Evolutionary conservation across 2,113 vertebrate species (phyloP).

Genomic region (Cettia cetti): DNA sequence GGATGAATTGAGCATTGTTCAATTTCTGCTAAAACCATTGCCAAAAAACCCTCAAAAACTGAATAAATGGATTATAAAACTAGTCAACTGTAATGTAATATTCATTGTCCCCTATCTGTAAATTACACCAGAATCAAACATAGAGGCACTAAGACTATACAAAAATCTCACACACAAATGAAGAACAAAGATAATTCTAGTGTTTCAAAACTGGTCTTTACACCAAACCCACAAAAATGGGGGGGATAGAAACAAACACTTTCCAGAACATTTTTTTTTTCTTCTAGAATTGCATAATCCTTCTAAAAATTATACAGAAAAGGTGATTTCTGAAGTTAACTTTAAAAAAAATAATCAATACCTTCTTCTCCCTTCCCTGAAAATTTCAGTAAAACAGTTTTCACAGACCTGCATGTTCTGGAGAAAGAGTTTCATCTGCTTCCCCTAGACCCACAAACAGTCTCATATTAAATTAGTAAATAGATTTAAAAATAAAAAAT

Average conservation of each 20-base stretch:
- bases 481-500: neutral
- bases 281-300: neutral
- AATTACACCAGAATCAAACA: neutral
- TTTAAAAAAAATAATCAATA: neutral
- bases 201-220: neutral
- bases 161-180: neutral
- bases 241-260: neutral
- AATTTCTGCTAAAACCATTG: neutral
- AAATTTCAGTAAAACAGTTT: neutral
- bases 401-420: neutral
- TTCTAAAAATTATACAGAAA: neutral
- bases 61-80: neutral
- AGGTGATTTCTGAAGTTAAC: neutral
- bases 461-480: neutral
- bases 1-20: neutral
- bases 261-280: neutral
- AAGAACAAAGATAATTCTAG: neutral
- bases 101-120: neutral
- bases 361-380: rapidly evolving
- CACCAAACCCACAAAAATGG: rapidly evolving
- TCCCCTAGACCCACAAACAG: neutral
- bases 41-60: neutral
- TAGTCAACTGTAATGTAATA: rapidly evolving
- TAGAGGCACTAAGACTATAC: neutral
- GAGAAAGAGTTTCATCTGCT: neutral